phyloP scores from a whole-genome alignment of 2,113 vertebrate species.

The Callionymus lyra region DNA sequence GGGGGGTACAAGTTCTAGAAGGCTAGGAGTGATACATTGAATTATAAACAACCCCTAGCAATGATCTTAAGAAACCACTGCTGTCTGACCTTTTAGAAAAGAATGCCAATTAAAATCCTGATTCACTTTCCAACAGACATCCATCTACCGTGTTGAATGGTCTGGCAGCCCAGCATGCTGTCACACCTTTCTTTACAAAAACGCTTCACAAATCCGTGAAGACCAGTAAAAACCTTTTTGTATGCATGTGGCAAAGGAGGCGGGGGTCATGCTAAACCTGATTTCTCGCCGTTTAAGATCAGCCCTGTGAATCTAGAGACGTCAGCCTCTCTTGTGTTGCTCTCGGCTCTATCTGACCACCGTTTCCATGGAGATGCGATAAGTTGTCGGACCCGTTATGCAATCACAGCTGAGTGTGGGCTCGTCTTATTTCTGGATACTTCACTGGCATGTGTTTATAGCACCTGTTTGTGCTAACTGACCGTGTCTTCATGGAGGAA shows the following conservation, averaged over 20 bases:
- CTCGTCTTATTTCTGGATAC: constrained; percentile 50
- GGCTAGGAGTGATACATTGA: no score
- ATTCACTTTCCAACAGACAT: constrained; percentile 10
- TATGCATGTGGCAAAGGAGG: constrained; percentile 15
- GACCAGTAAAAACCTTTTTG: constrained; percentile 31
- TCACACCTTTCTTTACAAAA: constrained; percentile 17
- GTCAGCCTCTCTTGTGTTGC: constrained; percentile 12
- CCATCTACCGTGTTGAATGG: constrained; percentile 15
- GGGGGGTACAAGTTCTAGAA: no score
- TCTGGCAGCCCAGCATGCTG: constrained; percentile 16
- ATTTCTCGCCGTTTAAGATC: constrained; percentile 21
- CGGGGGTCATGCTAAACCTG: constrained; percentile 20
- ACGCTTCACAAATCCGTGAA: constrained; percentile 41
- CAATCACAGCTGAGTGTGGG: constrained; percentile 63
- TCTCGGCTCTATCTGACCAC: constrained; percentile 40
- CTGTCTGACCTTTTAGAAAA: no score
- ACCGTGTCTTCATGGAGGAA: no score
- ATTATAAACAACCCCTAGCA: no score
- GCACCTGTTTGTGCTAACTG: constrained; percentile 11
- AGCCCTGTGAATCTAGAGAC: constrained; percentile 33
- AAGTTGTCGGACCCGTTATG: constrained; percentile 60
- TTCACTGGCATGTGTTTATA: constrained; percentile 29
- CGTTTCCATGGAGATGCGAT: constrained; percentile 63
- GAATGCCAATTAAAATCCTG: constrained; percentile 1
- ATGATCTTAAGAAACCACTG: no score